A percentile compares a stretch with the other conserved stretches of the same genome.
phyloP scores from a whole-genome alignment of 2,888 invertebrate species.

The Drepanosiphum platanoidis region DNA sequence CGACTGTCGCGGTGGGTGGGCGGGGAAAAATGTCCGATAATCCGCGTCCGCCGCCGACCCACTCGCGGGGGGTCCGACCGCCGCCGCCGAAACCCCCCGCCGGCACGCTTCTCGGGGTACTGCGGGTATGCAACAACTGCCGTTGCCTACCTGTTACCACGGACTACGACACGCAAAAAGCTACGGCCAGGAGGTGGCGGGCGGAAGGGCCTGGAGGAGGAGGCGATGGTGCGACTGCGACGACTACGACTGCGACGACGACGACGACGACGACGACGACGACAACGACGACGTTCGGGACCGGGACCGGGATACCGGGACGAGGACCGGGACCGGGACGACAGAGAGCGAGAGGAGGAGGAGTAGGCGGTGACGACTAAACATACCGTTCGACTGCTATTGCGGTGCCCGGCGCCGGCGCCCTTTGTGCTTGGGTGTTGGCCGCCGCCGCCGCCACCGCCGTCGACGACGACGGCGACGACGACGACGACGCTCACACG shows the following conservation, averaged over 20 bases:
- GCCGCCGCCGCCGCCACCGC: slow-evolving; percentile 36
- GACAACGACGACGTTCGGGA: background rate
- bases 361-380: slow-evolving; percentile 25
- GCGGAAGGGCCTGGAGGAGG: background rate
- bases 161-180: background rate
- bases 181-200: background rate
- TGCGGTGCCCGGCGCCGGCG: slow-evolving; percentile 51
- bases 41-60: background rate
- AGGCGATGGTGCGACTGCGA: too few species aligned
- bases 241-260: background rate
- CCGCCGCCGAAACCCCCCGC: background rate
- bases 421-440: slow-evolving; percentile 50
- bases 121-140: slow-evolving; percentile 45
- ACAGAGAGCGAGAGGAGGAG: background rate
- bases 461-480: slow-evolving; percentile 24
- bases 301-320: background rate
- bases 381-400: slow-evolving; percentile 20
- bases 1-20: background rate
- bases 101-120: background rate
- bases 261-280: background rate
- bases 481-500: background rate
- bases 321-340: background rate
- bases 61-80: background rate
- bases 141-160: slow-evolving; percentile 49
- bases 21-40: slow-evolving; percentile 44